These are phyloP conservation scores for Linnaemya vulpina DNA, from an alignment of 2,888 invertebrate species.

Conservation along the genomic window DNA sequence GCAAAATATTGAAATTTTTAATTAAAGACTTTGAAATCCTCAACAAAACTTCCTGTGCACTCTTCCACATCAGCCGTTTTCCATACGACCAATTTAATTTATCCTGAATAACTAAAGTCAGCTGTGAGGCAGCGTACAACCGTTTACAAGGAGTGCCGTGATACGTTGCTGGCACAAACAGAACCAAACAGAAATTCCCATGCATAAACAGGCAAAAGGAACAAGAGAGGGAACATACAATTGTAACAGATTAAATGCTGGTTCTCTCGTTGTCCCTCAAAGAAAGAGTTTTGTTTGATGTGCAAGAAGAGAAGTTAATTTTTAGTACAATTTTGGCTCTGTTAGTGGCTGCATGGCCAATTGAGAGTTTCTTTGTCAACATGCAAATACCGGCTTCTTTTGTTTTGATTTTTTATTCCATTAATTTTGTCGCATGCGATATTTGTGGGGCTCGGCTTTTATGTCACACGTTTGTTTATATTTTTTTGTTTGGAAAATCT, in stretches of 20 bases:
- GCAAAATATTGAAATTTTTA: too few relatives aligned
- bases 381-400: background rate
- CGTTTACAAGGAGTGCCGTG: background rate
- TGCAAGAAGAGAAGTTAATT: background rate
- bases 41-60: background rate
- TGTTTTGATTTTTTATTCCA: background rate
- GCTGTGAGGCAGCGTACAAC: background rate
- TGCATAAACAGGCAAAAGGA: background rate
- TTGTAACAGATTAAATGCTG: background rate
- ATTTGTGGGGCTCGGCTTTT: background rate
- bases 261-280: background rate
- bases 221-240: background rate
- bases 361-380: background rate
- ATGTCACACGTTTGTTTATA: background rate
- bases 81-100: background rate
- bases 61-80: background rate
- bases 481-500: background rate
- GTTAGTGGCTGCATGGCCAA: background rate
- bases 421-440: background rate
- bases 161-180: background rate
- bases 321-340: background rate
- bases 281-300: background rate
- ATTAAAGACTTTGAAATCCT: too few relatives aligned
- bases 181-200: background rate
- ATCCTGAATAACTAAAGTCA: background rate